Conservation (phyloP, 92 coral and sea anemone species). For the Meandrina meandrites region DNA sequence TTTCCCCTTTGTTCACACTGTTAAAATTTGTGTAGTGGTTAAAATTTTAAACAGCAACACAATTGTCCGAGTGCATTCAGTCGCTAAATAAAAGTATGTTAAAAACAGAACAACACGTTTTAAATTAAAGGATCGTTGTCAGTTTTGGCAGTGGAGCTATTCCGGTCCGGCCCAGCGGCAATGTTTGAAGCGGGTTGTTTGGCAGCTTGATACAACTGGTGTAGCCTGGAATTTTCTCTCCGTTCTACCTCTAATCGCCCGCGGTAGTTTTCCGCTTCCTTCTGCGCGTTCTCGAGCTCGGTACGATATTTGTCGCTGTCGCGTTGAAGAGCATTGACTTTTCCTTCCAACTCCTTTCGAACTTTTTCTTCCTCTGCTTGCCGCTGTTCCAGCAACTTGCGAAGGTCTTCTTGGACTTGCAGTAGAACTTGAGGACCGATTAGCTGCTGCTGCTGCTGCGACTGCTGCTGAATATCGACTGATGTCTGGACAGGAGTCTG, state of each 20-base stretch:
- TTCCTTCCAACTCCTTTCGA: slow-evolving; percentile 92
- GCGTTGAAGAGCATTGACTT: slow-evolving; percentile 75
- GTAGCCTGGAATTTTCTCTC: slow-evolving; percentile 69
- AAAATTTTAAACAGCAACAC: background rate
- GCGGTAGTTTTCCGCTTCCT: slow-evolving; percentile 89
- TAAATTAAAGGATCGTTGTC: background rate
- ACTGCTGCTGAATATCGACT: slow-evolving; percentile 37
- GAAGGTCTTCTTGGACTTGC: slow-evolving; percentile 93
- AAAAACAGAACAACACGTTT: background rate
- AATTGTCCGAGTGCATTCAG: background rate
- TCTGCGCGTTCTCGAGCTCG: slow-evolving; percentile 92
- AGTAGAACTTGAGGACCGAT: slow-evolving; percentile 58
- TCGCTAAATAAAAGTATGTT: background rate
- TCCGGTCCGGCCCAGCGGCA: background rate
- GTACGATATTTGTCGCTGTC: slow-evolving; percentile 92
- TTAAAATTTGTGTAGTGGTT: background rate
- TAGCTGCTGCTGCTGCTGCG: slow-evolving; percentile 24
- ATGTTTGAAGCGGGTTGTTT: slow-evolving; percentile 7
- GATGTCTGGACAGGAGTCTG: slow-evolving; percentile 35
- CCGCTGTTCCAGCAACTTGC: slow-evolving; percentile 84
- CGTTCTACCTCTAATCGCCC: slow-evolving; percentile 87
- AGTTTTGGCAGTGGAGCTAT: background rate
- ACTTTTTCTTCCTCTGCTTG: slow-evolving; percentile 85
- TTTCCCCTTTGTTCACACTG: too few relatives aligned
- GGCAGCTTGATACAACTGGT: slow-evolving; percentile 74